Percentiles rank a stretch among this genome's conserved stretches.
phyloP scores from a whole-genome alignment of 2,797 vertebrate species.

The Diplodus sargus region DNA sequence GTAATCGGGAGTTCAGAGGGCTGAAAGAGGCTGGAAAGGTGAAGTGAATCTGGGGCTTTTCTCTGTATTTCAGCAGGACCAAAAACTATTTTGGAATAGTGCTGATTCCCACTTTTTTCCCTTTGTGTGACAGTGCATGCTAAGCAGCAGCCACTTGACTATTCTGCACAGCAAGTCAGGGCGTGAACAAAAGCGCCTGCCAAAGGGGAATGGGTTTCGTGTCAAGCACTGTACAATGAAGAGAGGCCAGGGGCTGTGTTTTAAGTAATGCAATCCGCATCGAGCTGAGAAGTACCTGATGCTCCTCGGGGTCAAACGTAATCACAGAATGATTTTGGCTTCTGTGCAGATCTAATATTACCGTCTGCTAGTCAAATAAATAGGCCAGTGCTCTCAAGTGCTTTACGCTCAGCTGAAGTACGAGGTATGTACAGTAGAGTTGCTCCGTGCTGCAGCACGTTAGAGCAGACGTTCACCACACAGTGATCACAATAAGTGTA shows the following conservation, averaged over 20 bases:
- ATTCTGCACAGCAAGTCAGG: conserved; percentile 21
- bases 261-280: conserved; percentile 71
- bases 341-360: conserved; percentile 63
- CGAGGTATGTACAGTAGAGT: conserved; percentile 34
- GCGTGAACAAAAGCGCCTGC: conserved; percentile 41
- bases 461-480: conserved; percentile 34
- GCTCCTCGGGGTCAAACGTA: conserved; percentile 64
- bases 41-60: not conserved
- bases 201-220: conserved; percentile 51
- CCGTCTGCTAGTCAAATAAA: conserved; percentile 65
- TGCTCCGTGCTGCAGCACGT: conserved; percentile 15
- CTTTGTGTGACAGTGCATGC: conserved; percentile 24
- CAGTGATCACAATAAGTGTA: conserved; percentile 26
- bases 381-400: conserved; percentile 51
- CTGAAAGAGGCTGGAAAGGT: not conserved
- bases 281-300: conserved; percentile 50
- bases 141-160: conserved; percentile 46
- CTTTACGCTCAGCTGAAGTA: conserved; percentile 23
- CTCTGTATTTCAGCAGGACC: not conserved
- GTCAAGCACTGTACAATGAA: conserved; percentile 63
- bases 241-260: conserved; percentile 58
- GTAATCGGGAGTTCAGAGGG: too few relatives aligned
- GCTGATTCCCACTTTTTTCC: not conserved
- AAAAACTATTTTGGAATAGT: conserved; percentile 2
- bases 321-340: conserved; percentile 73